Conservation (phyloP, 2,797 vertebrate species). For the Parambassis ranga region DNA sequence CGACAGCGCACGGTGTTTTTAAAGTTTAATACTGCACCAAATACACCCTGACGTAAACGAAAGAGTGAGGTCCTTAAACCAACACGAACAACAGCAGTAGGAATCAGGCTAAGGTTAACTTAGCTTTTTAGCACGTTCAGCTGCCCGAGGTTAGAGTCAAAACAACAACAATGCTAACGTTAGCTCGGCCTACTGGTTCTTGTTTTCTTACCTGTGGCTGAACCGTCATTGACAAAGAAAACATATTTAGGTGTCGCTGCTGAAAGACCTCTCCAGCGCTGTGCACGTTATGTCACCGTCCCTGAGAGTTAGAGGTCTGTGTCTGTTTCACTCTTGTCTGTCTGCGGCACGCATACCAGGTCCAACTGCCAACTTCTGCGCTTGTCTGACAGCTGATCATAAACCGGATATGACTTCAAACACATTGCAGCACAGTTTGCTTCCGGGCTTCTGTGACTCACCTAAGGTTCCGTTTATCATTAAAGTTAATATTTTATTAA, state of each 20-base stretch:
- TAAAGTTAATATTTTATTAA: neutral
- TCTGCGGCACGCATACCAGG: constrained; percentile 9
- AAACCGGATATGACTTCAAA: constrained; percentile 48
- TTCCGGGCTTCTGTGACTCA: neutral
- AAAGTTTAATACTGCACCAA: neutral
- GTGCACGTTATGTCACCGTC: neutral
- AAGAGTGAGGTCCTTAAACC: neutral
- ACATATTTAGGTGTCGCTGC: constrained; percentile 75
- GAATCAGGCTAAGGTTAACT: constrained; percentile 21
- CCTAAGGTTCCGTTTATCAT: neutral
- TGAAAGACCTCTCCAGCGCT: neutral
- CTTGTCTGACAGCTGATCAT: neutral
- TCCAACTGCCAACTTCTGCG: constrained; percentile 2
- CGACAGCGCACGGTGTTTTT: too few species aligned
- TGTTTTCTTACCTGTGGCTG: constrained; percentile 89
- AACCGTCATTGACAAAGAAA: constrained; percentile 87
- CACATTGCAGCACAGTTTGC: neutral
- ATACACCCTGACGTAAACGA: neutral
- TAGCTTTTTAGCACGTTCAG: constrained; percentile 11
- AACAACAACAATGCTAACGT: constrained; percentile 51
- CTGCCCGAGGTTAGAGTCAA: neutral
- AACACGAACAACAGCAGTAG: neutral
- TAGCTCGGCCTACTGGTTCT: constrained; percentile 10
- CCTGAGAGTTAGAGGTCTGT: neutral
- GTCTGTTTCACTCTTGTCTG: constrained; percentile 10